Evolutionary conservation across 2,113 vertebrate genomes (phyloP).

Genomic region (Mugil cephalus): DNA sequence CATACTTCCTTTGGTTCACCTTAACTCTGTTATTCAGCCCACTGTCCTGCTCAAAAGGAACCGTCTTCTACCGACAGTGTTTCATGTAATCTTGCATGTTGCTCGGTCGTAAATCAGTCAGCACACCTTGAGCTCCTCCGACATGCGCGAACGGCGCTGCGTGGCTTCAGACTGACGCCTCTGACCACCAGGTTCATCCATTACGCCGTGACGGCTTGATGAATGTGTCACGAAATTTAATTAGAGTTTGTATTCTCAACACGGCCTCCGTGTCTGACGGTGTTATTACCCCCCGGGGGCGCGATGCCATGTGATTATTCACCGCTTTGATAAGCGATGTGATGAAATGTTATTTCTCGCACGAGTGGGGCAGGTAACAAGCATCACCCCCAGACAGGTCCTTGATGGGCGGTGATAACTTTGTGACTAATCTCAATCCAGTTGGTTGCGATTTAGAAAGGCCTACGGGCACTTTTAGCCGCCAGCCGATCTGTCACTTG

Average conservation of each 20-base stretch:
- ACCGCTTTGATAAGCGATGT: conserved; percentile 41
- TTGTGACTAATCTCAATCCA: conserved; percentile 53
- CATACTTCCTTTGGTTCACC: no score
- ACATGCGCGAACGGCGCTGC: no score
- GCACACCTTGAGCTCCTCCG: no score
- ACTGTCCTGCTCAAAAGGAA: no score
- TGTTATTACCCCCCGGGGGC: conserved; percentile 25
- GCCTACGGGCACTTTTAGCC: conserved; percentile 31
- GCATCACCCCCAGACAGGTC: conserved; percentile 31
- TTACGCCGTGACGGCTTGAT: conserved; percentile 49
- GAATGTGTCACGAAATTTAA: conserved; percentile 54
- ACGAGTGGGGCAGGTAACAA: conserved; percentile 6
- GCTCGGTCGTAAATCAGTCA: no score
- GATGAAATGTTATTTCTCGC: conserved; percentile 53
- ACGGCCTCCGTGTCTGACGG: conserved; percentile 37
- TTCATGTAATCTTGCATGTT: no score
- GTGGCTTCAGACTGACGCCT: neutral
- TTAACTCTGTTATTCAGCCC: no score
- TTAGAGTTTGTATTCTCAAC: conserved; percentile 46
- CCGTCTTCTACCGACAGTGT: no score
- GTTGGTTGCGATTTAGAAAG: conserved; percentile 24
- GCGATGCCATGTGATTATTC: conserved; percentile 35
- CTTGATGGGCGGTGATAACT: conserved; percentile 43
- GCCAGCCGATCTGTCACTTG: conserved; percentile 62
- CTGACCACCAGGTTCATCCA: conserved; percentile 34